A percentile compares a stretch with the other conserved stretches of the same genome.
Evolutionary conservation across 2,888 invertebrate species (phyloP).

Genomic region (Acanthococcus lagerstroemiae): DNA sequence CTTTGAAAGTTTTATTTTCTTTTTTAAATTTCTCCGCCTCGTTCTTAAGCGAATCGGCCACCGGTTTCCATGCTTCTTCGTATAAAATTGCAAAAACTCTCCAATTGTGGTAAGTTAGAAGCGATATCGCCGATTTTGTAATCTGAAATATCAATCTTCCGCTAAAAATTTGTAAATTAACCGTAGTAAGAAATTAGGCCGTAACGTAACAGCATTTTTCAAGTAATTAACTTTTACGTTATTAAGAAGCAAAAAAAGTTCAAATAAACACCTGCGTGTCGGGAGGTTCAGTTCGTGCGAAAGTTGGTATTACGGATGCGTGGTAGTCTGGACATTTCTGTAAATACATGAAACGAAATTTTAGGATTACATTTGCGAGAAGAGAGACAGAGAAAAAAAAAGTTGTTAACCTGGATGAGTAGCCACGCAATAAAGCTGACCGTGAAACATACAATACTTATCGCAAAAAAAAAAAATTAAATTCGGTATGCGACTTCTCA

Average conservation of each 20-base stretch:
- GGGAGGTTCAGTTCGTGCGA: slow-evolving; percentile 87
- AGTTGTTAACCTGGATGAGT: no score
- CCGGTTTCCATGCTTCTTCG: slow-evolving; percentile 69
- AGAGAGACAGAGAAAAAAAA: neutral
- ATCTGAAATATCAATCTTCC: slow-evolving; percentile 57
- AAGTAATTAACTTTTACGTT: no score
- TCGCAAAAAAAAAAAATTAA: no score
- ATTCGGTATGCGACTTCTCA: no score
- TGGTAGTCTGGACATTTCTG: slow-evolving; percentile 92
- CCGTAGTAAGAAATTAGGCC: no score
- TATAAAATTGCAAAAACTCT: slow-evolving; percentile 81
- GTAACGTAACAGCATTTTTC: no score
- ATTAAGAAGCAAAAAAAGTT: no score
- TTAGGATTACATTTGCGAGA: slow-evolving; percentile 4
- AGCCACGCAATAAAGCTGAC: no score
- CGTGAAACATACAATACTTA: no score
- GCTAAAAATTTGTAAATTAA: no score
- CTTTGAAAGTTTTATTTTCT: slow-evolving; percentile 55
- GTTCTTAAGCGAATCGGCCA: slow-evolving; percentile 66
- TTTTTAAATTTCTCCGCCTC: slow-evolving; percentile 68
- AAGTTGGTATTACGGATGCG: slow-evolving; percentile 78
- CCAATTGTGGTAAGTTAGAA: slow-evolving; percentile 87
- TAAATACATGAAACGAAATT: slow-evolving; percentile 42
- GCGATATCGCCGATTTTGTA: slow-evolving; percentile 84
- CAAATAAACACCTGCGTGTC: slow-evolving; percentile 87